Evolutionary conservation across 1,140 invertebrate species (phyloP).

Genomic region (Drosophila equinoxialis): DNA sequence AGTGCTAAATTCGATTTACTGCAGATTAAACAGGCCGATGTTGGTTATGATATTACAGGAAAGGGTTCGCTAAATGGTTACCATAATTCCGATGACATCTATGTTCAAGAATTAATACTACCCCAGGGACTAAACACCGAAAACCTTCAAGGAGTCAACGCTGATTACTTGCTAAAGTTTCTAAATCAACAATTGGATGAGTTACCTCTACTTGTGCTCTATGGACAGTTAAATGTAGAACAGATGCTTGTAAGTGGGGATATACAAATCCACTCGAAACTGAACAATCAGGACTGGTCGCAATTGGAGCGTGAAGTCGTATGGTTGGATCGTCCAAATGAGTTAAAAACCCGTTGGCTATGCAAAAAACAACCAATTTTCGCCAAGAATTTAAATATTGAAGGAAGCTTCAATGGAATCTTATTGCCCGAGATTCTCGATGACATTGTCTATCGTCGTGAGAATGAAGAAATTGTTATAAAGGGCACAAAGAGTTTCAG

Average conservation of each 20-base stretch:
- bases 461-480: slow-evolving; percentile 41
- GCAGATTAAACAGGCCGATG: slow-evolving; percentile 37
- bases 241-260: slow-evolving; percentile 59
- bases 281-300: slow-evolving; percentile 48
- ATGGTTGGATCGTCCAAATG: slow-evolving; percentile 71
- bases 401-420: slow-evolving; percentile 60
- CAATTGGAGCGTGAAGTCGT: slow-evolving; percentile 64
- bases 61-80: slow-evolving; percentile 49
- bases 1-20: slow-evolving; percentile 43
- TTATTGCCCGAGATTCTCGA: slow-evolving; percentile 57
- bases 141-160: slow-evolving; percentile 52
- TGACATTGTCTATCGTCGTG: slow-evolving; percentile 59
- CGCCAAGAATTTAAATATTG: slow-evolving; percentile 45
- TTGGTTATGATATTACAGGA: slow-evolving; percentile 51
- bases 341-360: slow-evolving; percentile 51
- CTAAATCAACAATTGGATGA: slow-evolving; percentile 62
- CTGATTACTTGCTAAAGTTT: slow-evolving; percentile 54
- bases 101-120: slow-evolving; percentile 66
- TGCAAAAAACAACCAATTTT: slow-evolving; percentile 49
- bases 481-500: slow-evolving; percentile 65
- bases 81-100: slow-evolving; percentile 33
- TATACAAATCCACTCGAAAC: slow-evolving; percentile 34
- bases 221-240: slow-evolving; percentile 70
- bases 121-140: slow-evolving; percentile 49
- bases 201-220: slow-evolving; percentile 67